Conservation (phyloP, 2,113 vertebrate species). For the Cricetomys ansorgei region DNA sequence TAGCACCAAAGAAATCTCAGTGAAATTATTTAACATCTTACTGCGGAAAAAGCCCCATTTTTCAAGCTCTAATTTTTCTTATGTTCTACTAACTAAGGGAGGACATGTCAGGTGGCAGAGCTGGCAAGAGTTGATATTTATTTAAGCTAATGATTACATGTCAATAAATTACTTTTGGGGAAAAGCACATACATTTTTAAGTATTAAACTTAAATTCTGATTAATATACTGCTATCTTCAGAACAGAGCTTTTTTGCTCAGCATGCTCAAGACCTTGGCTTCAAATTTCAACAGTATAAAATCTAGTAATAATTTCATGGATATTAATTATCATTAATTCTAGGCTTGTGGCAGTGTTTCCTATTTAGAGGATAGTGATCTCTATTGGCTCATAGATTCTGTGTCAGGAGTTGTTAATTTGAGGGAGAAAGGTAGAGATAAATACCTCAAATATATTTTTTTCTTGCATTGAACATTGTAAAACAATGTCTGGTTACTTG, state of each 20-base stretch:
- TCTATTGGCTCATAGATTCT: background rate
- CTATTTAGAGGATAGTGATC: background rate
- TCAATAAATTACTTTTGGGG: background rate
- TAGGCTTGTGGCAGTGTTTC: background rate
- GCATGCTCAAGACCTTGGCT: background rate
- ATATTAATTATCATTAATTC: background rate
- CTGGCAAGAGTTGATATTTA: background rate
- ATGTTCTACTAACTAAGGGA: background rate
- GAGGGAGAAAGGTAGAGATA: background rate
- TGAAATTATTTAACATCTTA: conserved; percentile 1
- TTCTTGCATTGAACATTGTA: background rate
- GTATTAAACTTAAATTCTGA: background rate
- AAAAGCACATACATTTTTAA: background rate
- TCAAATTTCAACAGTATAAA: background rate
- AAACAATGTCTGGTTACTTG: background rate
- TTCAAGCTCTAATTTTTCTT: background rate
- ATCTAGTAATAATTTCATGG: background rate
- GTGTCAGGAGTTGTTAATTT: background rate
- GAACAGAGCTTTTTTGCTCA: background rate
- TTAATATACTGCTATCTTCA: background rate
- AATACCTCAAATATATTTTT: background rate
- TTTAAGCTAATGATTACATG: background rate
- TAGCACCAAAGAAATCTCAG: background rate
- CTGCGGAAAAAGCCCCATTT: background rate
- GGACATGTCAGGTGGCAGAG: background rate